Conservation (phyloP, 2,113 vertebrate species). For the Chauna torquata region DNA sequence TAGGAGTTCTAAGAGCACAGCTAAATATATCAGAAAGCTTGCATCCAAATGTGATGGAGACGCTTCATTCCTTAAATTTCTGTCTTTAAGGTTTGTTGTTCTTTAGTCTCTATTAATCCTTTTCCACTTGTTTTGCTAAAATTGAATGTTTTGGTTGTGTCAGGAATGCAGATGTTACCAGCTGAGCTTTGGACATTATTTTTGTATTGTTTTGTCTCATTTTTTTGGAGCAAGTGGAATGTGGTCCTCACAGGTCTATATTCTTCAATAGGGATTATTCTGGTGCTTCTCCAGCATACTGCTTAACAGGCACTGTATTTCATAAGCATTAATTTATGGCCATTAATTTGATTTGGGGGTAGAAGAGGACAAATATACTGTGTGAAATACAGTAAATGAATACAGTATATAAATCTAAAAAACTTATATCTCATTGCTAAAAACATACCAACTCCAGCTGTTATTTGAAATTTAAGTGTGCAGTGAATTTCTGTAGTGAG, state of each 20-base stretch:
- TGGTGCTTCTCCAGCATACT: background rate
- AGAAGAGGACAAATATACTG: background rate
- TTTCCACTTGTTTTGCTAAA: background rate
- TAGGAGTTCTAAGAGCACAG: constrained; percentile 11
- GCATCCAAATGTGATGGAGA: background rate
- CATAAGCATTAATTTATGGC: background rate
- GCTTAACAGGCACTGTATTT: background rate
- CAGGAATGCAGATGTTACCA: background rate
- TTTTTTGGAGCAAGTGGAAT: background rate
- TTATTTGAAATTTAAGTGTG: background rate
- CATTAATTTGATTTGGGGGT: background rate
- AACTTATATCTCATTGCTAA: background rate
- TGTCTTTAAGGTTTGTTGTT: background rate
- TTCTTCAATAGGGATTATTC: background rate
- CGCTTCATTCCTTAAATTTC: background rate
- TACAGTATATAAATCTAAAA: background rate
- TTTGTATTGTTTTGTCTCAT: background rate
- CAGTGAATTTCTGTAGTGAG: background rate
- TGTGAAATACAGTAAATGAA: background rate
- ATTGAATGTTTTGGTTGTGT: background rate
- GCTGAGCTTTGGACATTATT: background rate
- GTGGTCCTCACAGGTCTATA: background rate
- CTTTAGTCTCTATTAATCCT: background rate
- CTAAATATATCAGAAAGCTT: constrained; percentile 14
- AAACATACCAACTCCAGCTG: background rate